Evolutionary conservation across 2,797 vertebrate species (phyloP), one percentile per base, ranked within the genome.

Genomic region (Cossypha heuglini): DNA sequence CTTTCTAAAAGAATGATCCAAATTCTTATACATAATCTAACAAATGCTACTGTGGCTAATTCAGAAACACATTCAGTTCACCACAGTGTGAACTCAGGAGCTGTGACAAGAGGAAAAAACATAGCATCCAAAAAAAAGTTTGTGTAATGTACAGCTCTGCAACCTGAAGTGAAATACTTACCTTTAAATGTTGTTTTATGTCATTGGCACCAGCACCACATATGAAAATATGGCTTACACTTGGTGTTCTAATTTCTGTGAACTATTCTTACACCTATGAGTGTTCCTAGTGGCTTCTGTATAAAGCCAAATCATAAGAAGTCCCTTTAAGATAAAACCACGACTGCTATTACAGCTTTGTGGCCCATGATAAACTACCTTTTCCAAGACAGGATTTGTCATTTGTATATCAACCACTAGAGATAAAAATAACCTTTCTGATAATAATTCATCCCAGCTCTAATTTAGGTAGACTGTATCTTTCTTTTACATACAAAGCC

Each of bases 381-480:
- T 89, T 72, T 96, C 64, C 74, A 90, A 90, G 68, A 86, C 46
- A 92, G 38, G 57, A 94, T 82, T 94, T 94, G 82, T 40, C 72
- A 84, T 76, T 92, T 96, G 75, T 68, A 96, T 74, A 95, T 89
- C 64, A 91, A 68, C 29, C 22, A 61, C 33, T 67, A 82, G 71
- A 92, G 93, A 94, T 86, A 71, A 96, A 97, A 96, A 91, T 69
- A 95, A 91, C 55, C 63, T 96, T 93, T 88, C 79, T 66, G 25
- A 54, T 64, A 94, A 78, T 73, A 94, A 86, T 72, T 94, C 61
- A 64, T 57, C 92, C 51, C 89, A n/a, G n/a, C n/a, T n/a, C n/a
- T n/a, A n/a, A n/a, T n/a, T n/a, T n/a, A 87, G 20, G 21, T 58
- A 74, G 42, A 67, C 37, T 42, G 28, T 15, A 80, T 37, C 72